Conservation (phyloP, 1,140 invertebrate species). For the Neomicropteryx cornuta region DNA sequence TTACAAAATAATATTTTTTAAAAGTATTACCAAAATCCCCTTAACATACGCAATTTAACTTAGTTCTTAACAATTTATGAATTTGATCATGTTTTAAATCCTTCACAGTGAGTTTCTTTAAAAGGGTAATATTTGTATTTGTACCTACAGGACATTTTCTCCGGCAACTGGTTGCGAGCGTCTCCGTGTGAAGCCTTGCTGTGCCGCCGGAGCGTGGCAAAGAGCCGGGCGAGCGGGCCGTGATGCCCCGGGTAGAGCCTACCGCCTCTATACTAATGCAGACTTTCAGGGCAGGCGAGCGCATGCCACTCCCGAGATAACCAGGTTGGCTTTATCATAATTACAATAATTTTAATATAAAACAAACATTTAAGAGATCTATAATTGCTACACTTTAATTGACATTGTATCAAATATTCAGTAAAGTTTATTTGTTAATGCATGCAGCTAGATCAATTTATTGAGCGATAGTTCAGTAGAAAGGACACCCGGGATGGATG, state of each 20-base stretch:
- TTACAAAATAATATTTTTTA: too few relatives aligned
- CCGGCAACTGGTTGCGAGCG: slow-evolving; percentile 74
- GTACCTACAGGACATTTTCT: slow-evolving; percentile 54
- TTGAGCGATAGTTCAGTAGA: too few relatives aligned
- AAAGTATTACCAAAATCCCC: too few relatives aligned
- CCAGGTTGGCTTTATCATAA: slow-evolving; percentile 42
- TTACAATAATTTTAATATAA: slow-evolving; percentile 18
- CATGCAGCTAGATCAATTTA: too few relatives aligned
- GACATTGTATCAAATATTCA: too few relatives aligned
- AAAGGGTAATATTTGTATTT: background rate
- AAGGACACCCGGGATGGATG: too few relatives aligned
- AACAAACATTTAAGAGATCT: too few relatives aligned
- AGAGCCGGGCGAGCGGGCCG: slow-evolving; percentile 83
- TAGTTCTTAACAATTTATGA: too few relatives aligned
- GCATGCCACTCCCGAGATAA: slow-evolving; percentile 78
- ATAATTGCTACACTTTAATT: too few relatives aligned
- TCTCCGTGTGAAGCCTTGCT: slow-evolving; percentile 71
- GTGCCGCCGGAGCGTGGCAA: slow-evolving; percentile 89
- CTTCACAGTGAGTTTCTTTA: background rate
- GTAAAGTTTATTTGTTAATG: too few relatives aligned
- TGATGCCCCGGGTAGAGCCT: slow-evolving; percentile 72
- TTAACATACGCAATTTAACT: too few relatives aligned
- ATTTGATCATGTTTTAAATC: too few relatives aligned
- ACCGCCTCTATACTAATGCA: slow-evolving; percentile 64
- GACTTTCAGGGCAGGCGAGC: slow-evolving; percentile 60